A percentile compares a stretch with the other conserved stretches of the same genome.
phyloP scores from a whole-genome alignment of 2,113 vertebrate genomes.

The Tachysurus fulvidraco region DNA sequence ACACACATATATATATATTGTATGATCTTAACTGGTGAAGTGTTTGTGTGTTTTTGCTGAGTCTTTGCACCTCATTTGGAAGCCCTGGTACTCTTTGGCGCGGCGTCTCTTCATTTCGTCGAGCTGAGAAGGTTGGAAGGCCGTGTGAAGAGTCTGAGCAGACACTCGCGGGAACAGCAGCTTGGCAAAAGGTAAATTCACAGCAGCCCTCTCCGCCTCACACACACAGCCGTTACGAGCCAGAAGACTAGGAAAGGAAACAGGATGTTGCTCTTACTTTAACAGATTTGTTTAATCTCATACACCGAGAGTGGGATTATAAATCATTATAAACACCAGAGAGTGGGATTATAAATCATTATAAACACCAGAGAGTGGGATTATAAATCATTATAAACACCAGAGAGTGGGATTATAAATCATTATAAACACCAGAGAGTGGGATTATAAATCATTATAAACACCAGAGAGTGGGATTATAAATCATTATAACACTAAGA shows the following conservation, averaged over 20 bases:
- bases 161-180: constrained; percentile 71
- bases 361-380: too few relatives aligned
- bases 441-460: too few relatives aligned
- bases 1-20: constrained; percentile 5
- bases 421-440: too few relatives aligned
- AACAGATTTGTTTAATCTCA: not conserved
- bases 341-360: too few relatives aligned
- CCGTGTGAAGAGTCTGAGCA: constrained; percentile 67
- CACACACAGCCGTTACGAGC: constrained; percentile 79
- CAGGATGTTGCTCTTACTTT: not conserved
- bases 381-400: too few relatives aligned
- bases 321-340: too few relatives aligned
- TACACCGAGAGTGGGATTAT: not conserved
- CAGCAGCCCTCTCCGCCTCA: constrained; percentile 62
- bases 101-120: constrained; percentile 67
- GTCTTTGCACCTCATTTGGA: constrained; percentile 74
- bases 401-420: too few relatives aligned
- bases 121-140: constrained; percentile 72
- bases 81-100: constrained; percentile 77
- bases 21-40: not conserved
- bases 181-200: constrained; percentile 74
- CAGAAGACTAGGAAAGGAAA: constrained; percentile 69
- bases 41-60: not conserved
- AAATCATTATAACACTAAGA: too few relatives aligned
- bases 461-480: too few relatives aligned